Conservation (phyloP, 2,888 invertebrate genomes). For the Andrena minutula region DNA sequence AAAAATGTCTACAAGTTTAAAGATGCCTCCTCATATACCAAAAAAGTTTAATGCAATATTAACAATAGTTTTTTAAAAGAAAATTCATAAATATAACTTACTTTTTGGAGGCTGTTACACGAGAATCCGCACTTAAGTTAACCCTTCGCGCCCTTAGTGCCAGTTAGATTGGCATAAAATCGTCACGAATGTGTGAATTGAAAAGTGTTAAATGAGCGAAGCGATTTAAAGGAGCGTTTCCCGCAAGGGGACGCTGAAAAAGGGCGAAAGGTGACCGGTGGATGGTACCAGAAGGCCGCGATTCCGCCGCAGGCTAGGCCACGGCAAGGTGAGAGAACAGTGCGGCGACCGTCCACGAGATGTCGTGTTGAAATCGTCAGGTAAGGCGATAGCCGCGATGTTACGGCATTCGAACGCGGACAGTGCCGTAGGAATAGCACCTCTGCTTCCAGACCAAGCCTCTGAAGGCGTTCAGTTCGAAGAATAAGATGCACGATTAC, state of each 20-base stretch:
- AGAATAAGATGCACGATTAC: not conserved
- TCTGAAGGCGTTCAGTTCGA: not conserved
- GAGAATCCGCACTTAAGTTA: too few species aligned
- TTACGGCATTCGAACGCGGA: slow-evolving; percentile 55
- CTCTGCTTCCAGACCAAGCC: not conserved
- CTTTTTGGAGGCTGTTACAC: too few species aligned
- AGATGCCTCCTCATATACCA: too few species aligned
- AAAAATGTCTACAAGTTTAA: too few species aligned
- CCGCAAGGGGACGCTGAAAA: slow-evolving; percentile 1
- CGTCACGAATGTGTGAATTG: not conserved
- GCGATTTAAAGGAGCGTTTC: not conserved
- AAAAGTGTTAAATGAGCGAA: not conserved
- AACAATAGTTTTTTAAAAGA: too few species aligned
- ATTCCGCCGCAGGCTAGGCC: slow-evolving; percentile 83
- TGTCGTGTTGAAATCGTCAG: slow-evolving; percentile 70
- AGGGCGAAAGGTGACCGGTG: slow-evolving; percentile 68
- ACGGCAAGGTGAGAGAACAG: slow-evolving; percentile 82
- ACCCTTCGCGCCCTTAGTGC: too few species aligned
- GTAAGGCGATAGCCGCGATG: slow-evolving; percentile 50
- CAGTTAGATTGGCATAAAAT: not conserved
- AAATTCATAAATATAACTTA: too few species aligned
- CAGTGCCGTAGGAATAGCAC: slow-evolving; percentile 66
- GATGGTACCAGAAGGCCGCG: slow-evolving; percentile 76
- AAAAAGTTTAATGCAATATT: too few species aligned
- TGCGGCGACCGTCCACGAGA: slow-evolving; percentile 73